phyloP scores from a whole-genome alignment of 2,888 invertebrate species.

The Tetheella fluctuosa region DNA sequence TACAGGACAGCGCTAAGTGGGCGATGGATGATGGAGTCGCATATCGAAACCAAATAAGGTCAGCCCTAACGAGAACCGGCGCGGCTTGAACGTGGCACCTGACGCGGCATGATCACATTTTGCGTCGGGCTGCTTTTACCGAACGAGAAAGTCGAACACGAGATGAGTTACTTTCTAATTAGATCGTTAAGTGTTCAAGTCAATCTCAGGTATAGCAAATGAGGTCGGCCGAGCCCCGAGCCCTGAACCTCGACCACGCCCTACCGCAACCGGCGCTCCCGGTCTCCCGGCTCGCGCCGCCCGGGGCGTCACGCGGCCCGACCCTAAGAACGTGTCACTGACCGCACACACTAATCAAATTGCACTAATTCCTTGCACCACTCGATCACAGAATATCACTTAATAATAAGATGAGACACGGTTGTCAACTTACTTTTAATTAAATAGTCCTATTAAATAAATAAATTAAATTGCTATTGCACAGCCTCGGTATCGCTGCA shows the following conservation, averaged over 20 bases:
- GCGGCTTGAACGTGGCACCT: slow-evolving; percentile 69
- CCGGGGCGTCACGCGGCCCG: slow-evolving; percentile 53
- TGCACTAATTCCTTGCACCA: slow-evolving; percentile 57
- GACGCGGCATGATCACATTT: slow-evolving; percentile 57
- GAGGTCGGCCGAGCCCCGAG: neutral
- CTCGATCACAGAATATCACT: slow-evolving; percentile 56
- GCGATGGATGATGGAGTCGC: slow-evolving; percentile 61
- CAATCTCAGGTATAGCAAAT: slow-evolving; percentile 18
- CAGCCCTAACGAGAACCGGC: slow-evolving; percentile 51
- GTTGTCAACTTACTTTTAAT: slow-evolving; percentile 79
- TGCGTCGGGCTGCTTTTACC: slow-evolving; percentile 49
- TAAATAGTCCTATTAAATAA: slow-evolving; percentile 83
- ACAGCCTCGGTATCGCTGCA: slow-evolving; percentile 81
- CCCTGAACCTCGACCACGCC: slow-evolving; percentile 73
- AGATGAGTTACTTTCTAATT: slow-evolving; percentile 61
- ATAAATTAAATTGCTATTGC: slow-evolving; percentile 81
- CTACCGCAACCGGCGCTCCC: slow-evolving; percentile 79
- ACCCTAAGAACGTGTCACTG: slow-evolving; percentile 71
- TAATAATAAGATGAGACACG: slow-evolving; percentile 44
- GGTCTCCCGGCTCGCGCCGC: slow-evolving; percentile 48
- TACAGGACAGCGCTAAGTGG: slow-evolving; percentile 58
- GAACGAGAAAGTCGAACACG: slow-evolving; percentile 60
- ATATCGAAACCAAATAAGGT: slow-evolving; percentile 74
- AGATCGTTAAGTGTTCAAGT: slow-evolving; percentile 36
- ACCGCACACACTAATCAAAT: slow-evolving; percentile 69